Evolutionary conservation across 92 coral and sea anemone genomes (phyloP), one percentile per base, ranked within the genome.

Genomic region (Parazoanthus swiftii): DNA sequence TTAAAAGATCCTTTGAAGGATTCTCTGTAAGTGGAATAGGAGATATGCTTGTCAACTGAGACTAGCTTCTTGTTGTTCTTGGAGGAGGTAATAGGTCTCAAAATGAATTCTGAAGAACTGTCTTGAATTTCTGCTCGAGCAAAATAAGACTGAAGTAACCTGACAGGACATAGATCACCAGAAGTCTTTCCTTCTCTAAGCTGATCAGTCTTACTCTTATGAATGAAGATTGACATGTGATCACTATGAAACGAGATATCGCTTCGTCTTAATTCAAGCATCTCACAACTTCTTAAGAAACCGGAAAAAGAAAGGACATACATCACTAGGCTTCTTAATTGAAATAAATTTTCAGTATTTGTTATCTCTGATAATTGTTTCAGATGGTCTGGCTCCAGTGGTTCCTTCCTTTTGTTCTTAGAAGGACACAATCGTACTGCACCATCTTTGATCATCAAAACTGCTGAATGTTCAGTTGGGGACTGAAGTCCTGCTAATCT

Each of bases 161-260:
- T 54, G n/a, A 80, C 81, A 7, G 90, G 93, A 46, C 93, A 90
- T 80, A 85, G 16, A 35, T 20, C 74, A 66, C 90, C n/a, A n/a
- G n/a, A n/a, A n/a, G n/a, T 81, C 21, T 77, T 81, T 26, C 92
- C 85, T 77, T 90, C 90, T 78, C 92, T 86, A 21, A 90, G 85
- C 78, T 86, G 90, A 39, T 90, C 90, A 0, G 92, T 86, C 59
- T 86, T 90, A 23, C 92, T 91, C 14, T 85, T 91, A 86, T 81
- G 77, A 11, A 90, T 87, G 83, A 21, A 51, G 20, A 86, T 56
- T 25, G 85, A 54, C 70, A 90, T 33, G 29, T 86, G 77, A 44
- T 59, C 79, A 2, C 36, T 66, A 37, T 58, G 8, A 58, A 90
- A 86, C 26, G 39, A 18, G 2, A 86, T 43, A 56, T 90, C 88